These are phyloP conservation scores for Drosophila parvula DNA, from an alignment of 1,140 invertebrate species.

Conservation along the genomic window DNA sequence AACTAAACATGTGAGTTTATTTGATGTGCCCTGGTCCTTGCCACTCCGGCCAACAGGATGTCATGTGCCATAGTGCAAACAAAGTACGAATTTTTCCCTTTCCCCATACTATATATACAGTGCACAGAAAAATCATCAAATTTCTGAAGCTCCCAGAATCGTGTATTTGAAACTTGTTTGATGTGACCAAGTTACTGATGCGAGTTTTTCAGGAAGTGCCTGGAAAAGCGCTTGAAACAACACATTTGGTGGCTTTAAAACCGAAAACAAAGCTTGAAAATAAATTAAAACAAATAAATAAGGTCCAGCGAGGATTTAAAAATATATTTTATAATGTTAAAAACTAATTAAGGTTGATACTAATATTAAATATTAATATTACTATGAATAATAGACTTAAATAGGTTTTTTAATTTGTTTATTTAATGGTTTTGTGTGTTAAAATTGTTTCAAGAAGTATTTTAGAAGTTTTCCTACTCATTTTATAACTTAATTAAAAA, in stretches of 20 bases:
- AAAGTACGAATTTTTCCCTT: slow-evolving; percentile 26
- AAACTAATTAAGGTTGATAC: background rate
- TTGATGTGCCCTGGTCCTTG: slow-evolving; percentile 52
- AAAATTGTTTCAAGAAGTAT: too few relatives aligned
- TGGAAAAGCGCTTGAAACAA: background rate
- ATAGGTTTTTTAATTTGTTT: too few relatives aligned
- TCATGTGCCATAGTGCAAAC: slow-evolving; percentile 44
- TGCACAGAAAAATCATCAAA: slow-evolving; percentile 13
- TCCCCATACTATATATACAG: background rate
- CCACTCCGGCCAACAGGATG: slow-evolving; percentile 23
- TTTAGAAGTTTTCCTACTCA: too few relatives aligned
- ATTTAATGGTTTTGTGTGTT: too few relatives aligned
- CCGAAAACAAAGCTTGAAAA: background rate
- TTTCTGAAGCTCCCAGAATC: slow-evolving; percentile 4
- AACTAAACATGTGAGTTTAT: slow-evolving; percentile 77
- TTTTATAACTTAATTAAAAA: too few relatives aligned
- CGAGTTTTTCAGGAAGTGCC: slow-evolving; percentile 4
- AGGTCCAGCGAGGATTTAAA: background rate
- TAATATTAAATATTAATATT: background rate
- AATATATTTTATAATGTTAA: background rate
- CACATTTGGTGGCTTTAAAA: background rate
- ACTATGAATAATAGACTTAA: background rate
- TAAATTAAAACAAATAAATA: background rate
- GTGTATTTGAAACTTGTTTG: slow-evolving; percentile 27
- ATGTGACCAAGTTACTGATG: slow-evolving; percentile 37